phyloP scores from a whole-genome alignment of 2,797 vertebrate genomes.

The Helostoma temminkii region DNA sequence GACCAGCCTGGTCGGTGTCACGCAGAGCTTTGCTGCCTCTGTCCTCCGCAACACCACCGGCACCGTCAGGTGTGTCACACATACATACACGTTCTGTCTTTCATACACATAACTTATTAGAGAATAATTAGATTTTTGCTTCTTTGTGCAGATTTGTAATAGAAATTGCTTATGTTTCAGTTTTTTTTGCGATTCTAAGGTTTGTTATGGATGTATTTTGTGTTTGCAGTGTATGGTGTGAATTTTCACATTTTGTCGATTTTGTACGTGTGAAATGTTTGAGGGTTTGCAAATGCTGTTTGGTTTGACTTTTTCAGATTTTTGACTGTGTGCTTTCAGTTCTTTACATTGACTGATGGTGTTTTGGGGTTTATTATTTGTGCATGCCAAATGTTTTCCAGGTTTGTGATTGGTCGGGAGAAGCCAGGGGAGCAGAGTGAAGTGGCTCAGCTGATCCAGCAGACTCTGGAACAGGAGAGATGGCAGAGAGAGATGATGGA shows the following conservation, averaged over 20 bases:
- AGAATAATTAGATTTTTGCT: neutral
- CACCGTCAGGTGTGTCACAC: slow-evolving; percentile 86
- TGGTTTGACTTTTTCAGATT: slow-evolving; percentile 69
- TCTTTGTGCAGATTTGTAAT: slow-evolving; percentile 7
- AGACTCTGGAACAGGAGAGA: slow-evolving; percentile 96
- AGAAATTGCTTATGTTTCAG: slow-evolving; percentile 18
- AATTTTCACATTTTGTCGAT: neutral
- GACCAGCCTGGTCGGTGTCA: slow-evolving; percentile 95
- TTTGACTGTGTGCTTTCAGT: slow-evolving; percentile 44
- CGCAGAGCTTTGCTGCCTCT: slow-evolving; percentile 94
- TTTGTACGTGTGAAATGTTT: neutral
- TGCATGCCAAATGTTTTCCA: slow-evolving; percentile 59
- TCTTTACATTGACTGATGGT: too few species aligned
- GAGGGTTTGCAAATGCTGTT: neutral
- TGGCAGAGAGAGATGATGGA: slow-evolving; percentile 99
- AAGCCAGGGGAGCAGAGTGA: slow-evolving; percentile 98
- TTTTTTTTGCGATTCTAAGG: slow-evolving; percentile 23
- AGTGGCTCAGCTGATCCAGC: slow-evolving; percentile 97
- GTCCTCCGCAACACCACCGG: slow-evolving; percentile 96
- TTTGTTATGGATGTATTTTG: slow-evolving; percentile 4
- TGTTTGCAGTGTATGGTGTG: neutral
- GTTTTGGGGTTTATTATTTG: neutral
- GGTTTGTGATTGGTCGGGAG: slow-evolving; percentile 96
- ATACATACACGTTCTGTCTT: neutral
- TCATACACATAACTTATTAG: neutral